Evolutionary conservation across 1,140 invertebrate species (phyloP), one percentile per base, ranked within the genome.

Genomic region (Aphelenchoides avenae): DNA sequence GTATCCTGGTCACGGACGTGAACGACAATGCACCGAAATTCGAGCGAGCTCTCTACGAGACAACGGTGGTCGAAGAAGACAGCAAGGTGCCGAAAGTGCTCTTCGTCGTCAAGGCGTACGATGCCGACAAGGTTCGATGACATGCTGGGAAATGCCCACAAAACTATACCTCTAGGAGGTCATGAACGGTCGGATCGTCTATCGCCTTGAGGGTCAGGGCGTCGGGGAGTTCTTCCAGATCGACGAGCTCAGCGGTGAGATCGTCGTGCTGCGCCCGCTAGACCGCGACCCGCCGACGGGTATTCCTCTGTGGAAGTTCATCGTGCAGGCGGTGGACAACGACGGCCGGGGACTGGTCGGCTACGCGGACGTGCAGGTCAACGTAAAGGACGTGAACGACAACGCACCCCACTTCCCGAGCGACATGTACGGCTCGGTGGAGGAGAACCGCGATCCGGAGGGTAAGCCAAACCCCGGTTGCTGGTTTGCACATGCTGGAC

Each of bases 201-300:
- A 96, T 79, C 91, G 91, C 79, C 81, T 97, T 42, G 94, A 91
- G 22, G 91, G 91, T 7, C 90, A 95, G 77, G 91, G 91, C 50
- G 92, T 94, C 68, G 89, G 93, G 81, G 86, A 89, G 6, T 61
- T 46, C 34, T 97, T 97, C 73, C 87, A 90, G 75, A 93, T 98
- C 66, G 93, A 96, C 80, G 83, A 87, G 55, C 89, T 89, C 2
- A 90, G 87, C 3, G 90, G 90, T 42, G 89, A 91, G 79, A 92
- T 94, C 78, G 91, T 87, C 75, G 89, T 92, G 6, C 80, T 91
- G 2, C 82, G 91, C 86, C 87, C 89, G 13, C 79, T 98, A 76
- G 93, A 98, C 80, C 84, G 93, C 66, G 94, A 98, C 84, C 88
- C 91, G 75, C 92, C 93, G 0, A 89, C 89, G 75, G 93, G 93